Evolutionary conservation across 1,140 invertebrate species (phyloP), one percentile per base, ranked within the genome.

Genomic region (Drosophila nannoptera): DNA sequence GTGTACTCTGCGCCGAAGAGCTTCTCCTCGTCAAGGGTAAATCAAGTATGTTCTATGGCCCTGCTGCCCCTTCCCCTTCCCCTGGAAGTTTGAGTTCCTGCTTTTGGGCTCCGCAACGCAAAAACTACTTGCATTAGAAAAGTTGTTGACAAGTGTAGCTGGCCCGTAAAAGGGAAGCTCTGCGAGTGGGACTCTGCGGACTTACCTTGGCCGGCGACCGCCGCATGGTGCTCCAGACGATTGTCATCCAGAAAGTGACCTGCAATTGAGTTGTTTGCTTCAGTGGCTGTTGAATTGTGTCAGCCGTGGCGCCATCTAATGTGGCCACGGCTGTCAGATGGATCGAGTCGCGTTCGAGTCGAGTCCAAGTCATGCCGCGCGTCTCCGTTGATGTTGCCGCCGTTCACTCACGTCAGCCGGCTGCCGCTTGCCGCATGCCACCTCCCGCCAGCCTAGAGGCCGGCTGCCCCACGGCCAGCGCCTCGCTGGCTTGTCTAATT

Each of bases 171-270:
- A 68, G 50, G 63, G 64, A 16, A 36, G 22, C 52, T 8, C 33
- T 55, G 45, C 22, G 40, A 56, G 29, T 59, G 31, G 38, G 46
- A 32, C 46, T 29, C 48, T 45, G 49, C 31, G 54, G 60, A 69
- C 81, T 81, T 73, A 82, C 81, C 78, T 76, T 88, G 87, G 61
- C 78, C 78, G 48, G 81, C 59, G 32, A 87, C 86, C 16, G 83
- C 65, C 42, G 80, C 71, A 69, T 87, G 86, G 70, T 89, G 88
- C 62, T 89, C 77, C 71, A 89, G 74, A 59, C 88, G 87, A 76
- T 87, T 88, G 69, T 89, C 89, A 68, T 90, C 89, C 59, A 90
- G 77, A 75, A 89, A 78, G 76, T 90, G 89, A 76, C 88, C 89
- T 90, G 76, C 62, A 83, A 88, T 86, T 86, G 81, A 86, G 81